These are phyloP conservation scores for Sebastes vulpes DNA, from an alignment of 2,797 vertebrate species.

Conservation along the genomic window DNA sequence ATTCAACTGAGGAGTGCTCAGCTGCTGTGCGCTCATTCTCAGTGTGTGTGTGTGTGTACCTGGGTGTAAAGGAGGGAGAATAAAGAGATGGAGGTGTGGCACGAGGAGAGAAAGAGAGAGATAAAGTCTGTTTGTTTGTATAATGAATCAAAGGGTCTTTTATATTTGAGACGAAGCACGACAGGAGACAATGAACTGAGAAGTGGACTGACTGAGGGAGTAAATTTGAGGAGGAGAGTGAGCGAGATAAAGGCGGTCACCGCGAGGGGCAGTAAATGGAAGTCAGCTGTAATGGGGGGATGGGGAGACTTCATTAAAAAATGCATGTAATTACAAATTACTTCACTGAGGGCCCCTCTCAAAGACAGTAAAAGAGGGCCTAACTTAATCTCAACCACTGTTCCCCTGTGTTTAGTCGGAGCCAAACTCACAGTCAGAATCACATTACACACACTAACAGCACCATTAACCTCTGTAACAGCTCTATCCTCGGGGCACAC, in stretches of 20 bases:
- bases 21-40: constrained; percentile 64
- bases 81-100: constrained; percentile 47
- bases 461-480: constrained; percentile 85
- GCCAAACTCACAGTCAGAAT: constrained; percentile 85
- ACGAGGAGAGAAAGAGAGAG: constrained; percentile 33
- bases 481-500: constrained; percentile 78
- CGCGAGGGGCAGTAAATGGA: constrained; percentile 64
- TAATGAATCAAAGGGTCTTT: constrained; percentile 71
- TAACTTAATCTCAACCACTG: constrained; percentile 85
- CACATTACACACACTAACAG: constrained; percentile 86
- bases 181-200: constrained; percentile 48
- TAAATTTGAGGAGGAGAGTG: constrained; percentile 36
- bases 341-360: constrained; percentile 76
- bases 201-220: constrained; percentile 32
- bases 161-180: constrained; percentile 44
- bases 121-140: constrained; percentile 69
- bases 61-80: constrained; percentile 39
- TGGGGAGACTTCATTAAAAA: constrained; percentile 80
- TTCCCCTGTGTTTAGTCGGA: constrained; percentile 78
- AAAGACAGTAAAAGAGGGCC: constrained; percentile 80
- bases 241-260: constrained; percentile 62
- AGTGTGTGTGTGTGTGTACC: constrained; percentile 27
- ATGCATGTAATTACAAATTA: constrained; percentile 84
- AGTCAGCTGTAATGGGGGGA: constrained; percentile 69
- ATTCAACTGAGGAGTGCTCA: constrained; percentile 78